Evolutionary conservation across 1,140 invertebrate genomes (phyloP), one percentile per base, ranked within the genome.

Genomic region (Calliphora vicina): DNA sequence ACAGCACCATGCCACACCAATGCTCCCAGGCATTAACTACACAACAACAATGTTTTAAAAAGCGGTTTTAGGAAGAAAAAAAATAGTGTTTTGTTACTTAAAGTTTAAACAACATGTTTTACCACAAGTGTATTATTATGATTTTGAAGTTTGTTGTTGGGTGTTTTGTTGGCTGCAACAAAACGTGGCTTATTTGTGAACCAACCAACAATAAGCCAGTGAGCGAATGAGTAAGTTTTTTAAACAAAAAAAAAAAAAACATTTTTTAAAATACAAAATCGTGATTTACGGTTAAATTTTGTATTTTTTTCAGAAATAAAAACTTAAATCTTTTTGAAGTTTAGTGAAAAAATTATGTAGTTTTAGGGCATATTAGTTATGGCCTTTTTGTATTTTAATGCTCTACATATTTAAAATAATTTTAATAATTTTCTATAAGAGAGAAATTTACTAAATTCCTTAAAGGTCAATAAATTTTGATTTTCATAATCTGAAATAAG

Each of bases 81-180:
- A 57, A 1, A 6, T 67, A 12, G 9, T 10, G n/a, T 67, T 57
- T 23, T 67, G 20, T 23, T 67, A 25, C 23, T 67, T 67, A 1
- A 67, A 57, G 50, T 35, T 57, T 57, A 57, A 57, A 57, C 50
- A 57, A 67, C 61, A 67, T 67, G 61, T 67, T 67, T 67, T 67
- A 67, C 61, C 61, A 67, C 61, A 67, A 67, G 61, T 67, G 61
- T 23, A 25, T 67, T 20, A 23, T 67, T 67, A 67, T 67, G 50
- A 57, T 57, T 57, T n/a, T 57, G 15, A 57, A 57, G 6, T 57
- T 57, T 57, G 45, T 17, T 57, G 50, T n/a, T 5, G 15, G 13
- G 15, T n/a, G 35, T 6, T 35, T 35, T 8, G 35, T 35, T 2
- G 35, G 6, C 10, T 35, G 35, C 35, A 35, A 35, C 35, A 35